phyloP scores from a whole-genome alignment of 2,113 vertebrate species.

The Colossoma macropomum region DNA sequence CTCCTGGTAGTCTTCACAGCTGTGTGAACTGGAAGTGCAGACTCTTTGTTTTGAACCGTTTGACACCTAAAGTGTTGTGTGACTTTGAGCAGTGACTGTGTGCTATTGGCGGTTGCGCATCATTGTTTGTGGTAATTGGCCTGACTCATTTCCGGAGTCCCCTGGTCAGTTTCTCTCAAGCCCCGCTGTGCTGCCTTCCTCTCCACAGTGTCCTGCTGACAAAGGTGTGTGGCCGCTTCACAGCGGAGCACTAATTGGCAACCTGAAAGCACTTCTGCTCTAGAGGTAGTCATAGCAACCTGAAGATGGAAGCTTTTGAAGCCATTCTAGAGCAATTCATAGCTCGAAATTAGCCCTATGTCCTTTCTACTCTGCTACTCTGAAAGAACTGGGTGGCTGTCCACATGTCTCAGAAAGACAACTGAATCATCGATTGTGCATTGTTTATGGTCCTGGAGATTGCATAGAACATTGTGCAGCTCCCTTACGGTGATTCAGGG shows the following conservation, averaged over 20 bases:
- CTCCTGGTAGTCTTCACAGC: neutral
- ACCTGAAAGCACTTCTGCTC: conserved; percentile 57
- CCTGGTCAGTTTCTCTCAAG: conserved; percentile 30
- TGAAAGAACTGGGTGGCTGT: neutral
- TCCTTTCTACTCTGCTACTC: conserved; percentile 7
- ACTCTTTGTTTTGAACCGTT: conserved; percentile 6
- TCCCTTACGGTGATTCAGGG: conserved; percentile 22
- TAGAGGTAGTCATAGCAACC: conserved; percentile 72
- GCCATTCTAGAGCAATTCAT: conserved; percentile 49
- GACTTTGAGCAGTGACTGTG: neutral
- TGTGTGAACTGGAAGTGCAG: neutral
- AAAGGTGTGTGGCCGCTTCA: conserved; percentile 40
- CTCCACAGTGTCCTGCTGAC: conserved; percentile 20
- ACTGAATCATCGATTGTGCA: neutral
- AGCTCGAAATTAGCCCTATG: conserved; percentile 42
- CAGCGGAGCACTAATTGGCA: conserved; percentile 35
- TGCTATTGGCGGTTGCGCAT: neutral
- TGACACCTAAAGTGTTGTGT: neutral
- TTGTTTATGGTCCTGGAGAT: neutral
- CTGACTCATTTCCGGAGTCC: conserved; percentile 29
- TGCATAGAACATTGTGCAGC: conserved; percentile 28
- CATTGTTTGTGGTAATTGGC: conserved; percentile 36
- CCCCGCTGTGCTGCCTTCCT: conserved; percentile 21
- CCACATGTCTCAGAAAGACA: neutral
- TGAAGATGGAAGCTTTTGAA: conserved; percentile 60